phyloP scores from a whole-genome alignment of 1,140 invertebrate genomes.

The Parapsyche elsis region DNA sequence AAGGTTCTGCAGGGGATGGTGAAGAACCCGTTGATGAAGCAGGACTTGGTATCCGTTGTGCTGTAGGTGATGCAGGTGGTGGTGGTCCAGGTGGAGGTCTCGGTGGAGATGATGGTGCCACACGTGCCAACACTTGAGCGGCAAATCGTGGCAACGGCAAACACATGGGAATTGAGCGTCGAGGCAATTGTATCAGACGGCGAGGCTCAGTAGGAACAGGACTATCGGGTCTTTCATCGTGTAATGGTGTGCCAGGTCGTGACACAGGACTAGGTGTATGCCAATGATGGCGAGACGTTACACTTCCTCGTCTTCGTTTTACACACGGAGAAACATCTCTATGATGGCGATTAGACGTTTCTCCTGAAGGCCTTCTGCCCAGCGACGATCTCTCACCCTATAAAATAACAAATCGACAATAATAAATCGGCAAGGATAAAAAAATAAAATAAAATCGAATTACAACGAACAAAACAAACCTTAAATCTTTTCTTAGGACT shows the following conservation, averaged over 20 bases:
- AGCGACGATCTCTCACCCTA: conserved; percentile 61
- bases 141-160: conserved; percentile 88
- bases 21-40: conserved; percentile 68
- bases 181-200: conserved; percentile 63
- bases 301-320: conserved; percentile 53
- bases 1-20: conserved; percentile 70
- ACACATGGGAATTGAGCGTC: conserved; percentile 76
- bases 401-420: conserved; percentile 22
- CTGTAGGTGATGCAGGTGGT: conserved; percentile 66
- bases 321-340: conserved; percentile 60
- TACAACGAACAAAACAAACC: conserved; percentile 43
- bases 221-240: conserved; percentile 84
- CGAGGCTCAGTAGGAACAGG: conserved; percentile 77
- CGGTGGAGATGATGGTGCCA: conserved; percentile 59
- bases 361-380: conserved; percentile 58
- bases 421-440: background rate
- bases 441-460: background rate
- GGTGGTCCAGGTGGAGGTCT: conserved; percentile 59
- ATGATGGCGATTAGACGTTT: conserved; percentile 54
- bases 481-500: conserved; percentile 75
- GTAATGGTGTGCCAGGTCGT: conserved; percentile 83
- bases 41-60: conserved; percentile 70
- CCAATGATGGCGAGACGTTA: conserved; percentile 54
- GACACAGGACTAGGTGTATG: conserved; percentile 68
- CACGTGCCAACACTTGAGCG: conserved; percentile 72